Base-by-base conservation (phyloP, 2,888 invertebrate species). In the Hydrotaea diabolus region DNA sequence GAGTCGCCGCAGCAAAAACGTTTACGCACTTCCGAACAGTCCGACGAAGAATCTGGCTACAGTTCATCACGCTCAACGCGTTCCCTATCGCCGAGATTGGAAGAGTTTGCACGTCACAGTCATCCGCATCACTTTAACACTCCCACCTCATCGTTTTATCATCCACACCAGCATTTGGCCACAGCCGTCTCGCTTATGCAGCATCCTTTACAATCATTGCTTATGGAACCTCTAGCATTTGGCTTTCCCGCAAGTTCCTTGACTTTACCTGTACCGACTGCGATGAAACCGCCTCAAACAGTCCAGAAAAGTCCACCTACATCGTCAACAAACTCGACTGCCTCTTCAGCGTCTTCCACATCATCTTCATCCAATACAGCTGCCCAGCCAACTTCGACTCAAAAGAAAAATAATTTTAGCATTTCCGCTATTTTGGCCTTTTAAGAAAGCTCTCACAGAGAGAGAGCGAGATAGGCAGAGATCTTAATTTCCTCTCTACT, bases 391-490 rank as follows among this genome's bases (percentile, higher is more conserved):
- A 81, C n/a, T 53, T 85, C 78, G 75, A 88, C 81, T 83, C 86
- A 85, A n/a, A 92, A 91, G 83, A 90, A 90, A 80, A 92, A 89
- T 76, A 91, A 90, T 80, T 93, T 93, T 78, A 92, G 92, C 76
- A 93, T 93, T 86, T 92, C 92, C 0, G 92, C 92, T 21, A 93
- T 93, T 86, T 89, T 93, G 85, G 92, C 92, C 19, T 86, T 80
- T 53, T 85, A 19, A 85, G 9, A 7, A 15, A 43, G 2, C 13
- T 2, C n/a, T n/a, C n/a, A n/a, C n/a, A n/a, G n/a, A n/a, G n/a
- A n/a, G n/a, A n/a, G n/a, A n/a, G 43, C 15, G 13, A 43, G 11
- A 43, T 5, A 36, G 53, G 53, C 19, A 31, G 8, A 15, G 55
- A 53, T 76, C 36, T 19, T 43, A 2, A 8, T 43, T 76, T 76